A percentile compares a stretch with the other conserved stretches of the same genome.
These are phyloP conservation scores for Drosophila flavopinicola DNA, from an alignment of 2,888 invertebrate species.

Conservation along the genomic window DNA sequence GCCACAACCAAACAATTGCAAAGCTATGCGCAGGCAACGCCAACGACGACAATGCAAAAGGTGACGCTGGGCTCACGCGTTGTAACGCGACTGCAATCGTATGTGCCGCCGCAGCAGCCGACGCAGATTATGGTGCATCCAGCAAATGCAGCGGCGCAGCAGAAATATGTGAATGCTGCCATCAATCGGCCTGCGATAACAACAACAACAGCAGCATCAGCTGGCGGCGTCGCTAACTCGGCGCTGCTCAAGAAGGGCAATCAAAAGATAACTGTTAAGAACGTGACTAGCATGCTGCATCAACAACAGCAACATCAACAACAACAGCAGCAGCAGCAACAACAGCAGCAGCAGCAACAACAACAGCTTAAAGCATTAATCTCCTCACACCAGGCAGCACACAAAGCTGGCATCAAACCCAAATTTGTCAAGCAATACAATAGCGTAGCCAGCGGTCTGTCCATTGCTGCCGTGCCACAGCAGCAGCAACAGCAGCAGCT, in stretches of 20 bases:
- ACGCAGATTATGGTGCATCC: constrained; percentile 71
- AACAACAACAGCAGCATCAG: constrained; percentile 41
- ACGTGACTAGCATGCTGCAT: constrained; percentile 76
- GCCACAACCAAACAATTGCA: constrained; percentile 43
- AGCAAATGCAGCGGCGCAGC: constrained; percentile 55
- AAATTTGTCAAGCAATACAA: constrained; percentile 83
- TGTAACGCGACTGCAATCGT: constrained; percentile 81
- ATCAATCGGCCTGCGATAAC: constrained; percentile 43
- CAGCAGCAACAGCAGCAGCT: constrained; percentile 47
- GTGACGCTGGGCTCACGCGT: constrained; percentile 73
- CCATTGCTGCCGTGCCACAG: constrained; percentile 64
- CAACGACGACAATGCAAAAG: constrained; percentile 52
- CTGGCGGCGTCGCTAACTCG: constrained; percentile 34
- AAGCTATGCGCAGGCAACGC: constrained; percentile 45
- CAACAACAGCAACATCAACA: constrained; percentile 69
- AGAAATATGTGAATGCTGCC: constrained; percentile 72
- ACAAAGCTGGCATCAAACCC: constrained; percentile 65
- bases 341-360: constrained; percentile 65
- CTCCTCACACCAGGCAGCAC: constrained; percentile 64
- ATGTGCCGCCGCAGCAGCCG: constrained; percentile 65
- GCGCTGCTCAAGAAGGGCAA: constrained; percentile 55
- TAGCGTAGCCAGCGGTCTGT: constrained; percentile 58
- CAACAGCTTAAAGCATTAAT: constrained; percentile 69
- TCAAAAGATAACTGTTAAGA: constrained; percentile 68
- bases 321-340: constrained; percentile 63